A percentile compares a stretch with the other conserved stretches of the same genome.
phyloP scores from a whole-genome alignment of 2,797 vertebrate genomes.

The Thalassophryne amazonica region DNA sequence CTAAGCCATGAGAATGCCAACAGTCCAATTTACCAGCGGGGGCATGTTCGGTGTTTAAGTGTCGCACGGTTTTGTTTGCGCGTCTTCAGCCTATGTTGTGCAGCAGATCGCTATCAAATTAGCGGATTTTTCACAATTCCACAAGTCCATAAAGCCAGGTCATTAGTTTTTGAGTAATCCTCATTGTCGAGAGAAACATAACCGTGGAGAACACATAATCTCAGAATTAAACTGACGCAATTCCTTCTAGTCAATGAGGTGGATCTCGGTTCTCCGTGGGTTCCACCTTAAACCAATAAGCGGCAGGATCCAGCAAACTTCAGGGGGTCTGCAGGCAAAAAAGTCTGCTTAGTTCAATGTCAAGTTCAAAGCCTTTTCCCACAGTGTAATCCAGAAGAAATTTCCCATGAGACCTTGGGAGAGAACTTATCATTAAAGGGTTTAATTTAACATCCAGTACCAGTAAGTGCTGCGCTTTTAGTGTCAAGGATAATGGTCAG shows the following conservation, averaged over 20 bases:
- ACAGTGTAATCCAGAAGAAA: constrained; percentile 81
- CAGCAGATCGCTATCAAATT: no score
- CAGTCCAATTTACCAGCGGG: no score
- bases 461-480: constrained; percentile 70
- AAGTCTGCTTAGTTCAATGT: constrained; percentile 83
- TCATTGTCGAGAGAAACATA: no score
- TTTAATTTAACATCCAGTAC: constrained; percentile 81
- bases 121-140: no score
- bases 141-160: no score
- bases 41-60: no score
- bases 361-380: constrained; percentile 81
- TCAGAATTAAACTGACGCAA: constrained; percentile 19
- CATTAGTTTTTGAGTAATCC: no score
- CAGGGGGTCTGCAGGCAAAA: constrained; percentile 60
- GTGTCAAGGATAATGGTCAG: constrained; percentile 79
- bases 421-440: constrained; percentile 79
- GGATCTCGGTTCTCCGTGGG: constrained; percentile 16
- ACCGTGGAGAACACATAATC: no score
- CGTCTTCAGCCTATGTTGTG: no score
- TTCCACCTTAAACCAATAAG: constrained; percentile 29
- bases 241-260: constrained; percentile 17
- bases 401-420: constrained; percentile 73
- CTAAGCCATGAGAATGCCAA: no score
- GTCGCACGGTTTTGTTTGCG: no score
- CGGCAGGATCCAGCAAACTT: constrained; percentile 47